phyloP scores from a whole-genome alignment of 2,113 vertebrate genomes.

The Laterallus jamaicensis region DNA sequence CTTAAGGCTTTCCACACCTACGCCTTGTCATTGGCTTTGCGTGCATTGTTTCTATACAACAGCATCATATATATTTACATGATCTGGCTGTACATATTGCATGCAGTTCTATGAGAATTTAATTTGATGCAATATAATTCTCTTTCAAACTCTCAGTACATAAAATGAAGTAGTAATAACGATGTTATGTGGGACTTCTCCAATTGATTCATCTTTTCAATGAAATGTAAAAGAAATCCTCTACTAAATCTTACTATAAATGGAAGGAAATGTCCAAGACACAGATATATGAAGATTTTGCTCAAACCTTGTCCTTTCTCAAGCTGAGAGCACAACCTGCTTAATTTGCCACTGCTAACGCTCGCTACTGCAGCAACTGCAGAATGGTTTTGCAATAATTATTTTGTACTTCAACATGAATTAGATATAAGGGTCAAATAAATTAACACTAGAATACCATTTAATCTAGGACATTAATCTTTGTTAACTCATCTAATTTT shows the following conservation, averaged over 20 bases:
- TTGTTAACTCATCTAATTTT: conserved; percentile 59
- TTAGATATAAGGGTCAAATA: conserved; percentile 54
- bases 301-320: neutral
- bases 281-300: neutral
- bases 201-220: neutral
- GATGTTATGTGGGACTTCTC: neutral
- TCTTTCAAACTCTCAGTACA: neutral
- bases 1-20: neutral
- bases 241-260: neutral
- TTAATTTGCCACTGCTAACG: neutral
- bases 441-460: conserved; percentile 60
- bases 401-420: conserved; percentile 47
- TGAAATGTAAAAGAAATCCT: neutral
- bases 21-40: neutral
- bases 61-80: neutral
- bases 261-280: neutral
- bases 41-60: neutral
- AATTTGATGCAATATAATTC: neutral
- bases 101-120: neutral
- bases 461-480: conserved; percentile 60
- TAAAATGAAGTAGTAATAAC: neutral
- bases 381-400: conserved; percentile 24
- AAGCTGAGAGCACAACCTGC: neutral
- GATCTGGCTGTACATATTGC: neutral
- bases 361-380: neutral